A percentile compares a stretch with the other conserved stretches of the same genome.
Evolutionary conservation across 2,888 invertebrate genomes (phyloP).

Genomic region (Timandra comae): DNA sequence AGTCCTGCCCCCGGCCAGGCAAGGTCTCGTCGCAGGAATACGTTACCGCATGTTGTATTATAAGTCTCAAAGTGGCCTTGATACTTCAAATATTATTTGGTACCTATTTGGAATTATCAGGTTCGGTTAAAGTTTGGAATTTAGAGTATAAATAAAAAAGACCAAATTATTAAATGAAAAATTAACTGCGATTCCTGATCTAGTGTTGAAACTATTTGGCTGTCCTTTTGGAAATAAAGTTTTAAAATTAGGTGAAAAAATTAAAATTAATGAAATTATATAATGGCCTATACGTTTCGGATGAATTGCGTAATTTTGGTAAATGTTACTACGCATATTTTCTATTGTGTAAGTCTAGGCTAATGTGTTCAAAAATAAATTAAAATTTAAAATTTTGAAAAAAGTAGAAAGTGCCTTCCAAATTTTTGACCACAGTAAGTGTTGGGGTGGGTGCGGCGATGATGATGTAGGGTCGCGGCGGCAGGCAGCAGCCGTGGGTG

Average conservation of each 20-base stretch:
- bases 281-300: slow-evolving; percentile 73
- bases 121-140: slow-evolving; percentile 71
- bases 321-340: slow-evolving; percentile 77
- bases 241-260: slow-evolving; percentile 58
- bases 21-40: slow-evolving; percentile 56
- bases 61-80: slow-evolving; percentile 76
- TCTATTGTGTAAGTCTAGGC: slow-evolving; percentile 80
- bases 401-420: slow-evolving; percentile 91
- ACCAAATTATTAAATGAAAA: slow-evolving; percentile 66
- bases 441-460: slow-evolving; percentile 78
- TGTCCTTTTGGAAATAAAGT: slow-evolving; percentile 73
- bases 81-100: slow-evolving; percentile 71
- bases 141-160: slow-evolving; percentile 71
- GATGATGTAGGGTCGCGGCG: slow-evolving; percentile 38
- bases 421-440: slow-evolving; percentile 78
- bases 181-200: slow-evolving; percentile 64
- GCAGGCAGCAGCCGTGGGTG: slow-evolving; percentile 24
- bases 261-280: slow-evolving; percentile 50
- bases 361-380: slow-evolving; percentile 84
- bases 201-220: slow-evolving; percentile 72
- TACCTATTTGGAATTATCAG: slow-evolving; percentile 57
- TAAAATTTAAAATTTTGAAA: slow-evolving; percentile 71
- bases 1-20: slow-evolving; percentile 28
- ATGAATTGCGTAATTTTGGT: slow-evolving; percentile 74
- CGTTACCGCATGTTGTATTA: slow-evolving; percentile 57